These are phyloP conservation scores for Zaprionus vittiger DNA, from an alignment of 1,140 invertebrate genomes.

Conservation along the genomic window DNA sequence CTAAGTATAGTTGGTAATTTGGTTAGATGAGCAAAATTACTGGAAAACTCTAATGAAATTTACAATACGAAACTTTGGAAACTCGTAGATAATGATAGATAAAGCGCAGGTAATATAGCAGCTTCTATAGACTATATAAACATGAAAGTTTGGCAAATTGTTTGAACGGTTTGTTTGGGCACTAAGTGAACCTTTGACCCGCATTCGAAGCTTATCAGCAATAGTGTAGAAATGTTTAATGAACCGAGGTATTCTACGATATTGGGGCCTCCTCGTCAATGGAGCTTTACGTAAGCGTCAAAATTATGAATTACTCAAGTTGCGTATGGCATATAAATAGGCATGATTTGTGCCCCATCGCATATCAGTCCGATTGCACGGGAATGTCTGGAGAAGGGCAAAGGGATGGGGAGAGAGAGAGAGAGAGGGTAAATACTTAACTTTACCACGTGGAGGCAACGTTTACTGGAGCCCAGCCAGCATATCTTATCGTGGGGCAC, in stretches of 20 bases:
- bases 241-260: background rate
- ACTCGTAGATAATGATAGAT: background rate
- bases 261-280: constrained; percentile 38
- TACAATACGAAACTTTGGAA: background rate
- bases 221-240: background rate
- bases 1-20: background rate
- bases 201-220: background rate
- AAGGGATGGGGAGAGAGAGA: background rate
- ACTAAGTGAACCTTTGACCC: background rate
- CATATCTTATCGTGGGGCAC: constrained; percentile 66
- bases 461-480: constrained; percentile 6
- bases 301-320: constrained; percentile 67
- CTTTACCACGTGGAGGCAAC: constrained; percentile 26
- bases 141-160: constrained; percentile 4
- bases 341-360: constrained; percentile 17
- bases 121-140: background rate
- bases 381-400: background rate
- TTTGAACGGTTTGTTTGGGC: background rate
- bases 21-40: background rate
- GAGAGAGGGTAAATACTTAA: background rate
- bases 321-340: constrained; percentile 49
- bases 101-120: background rate
- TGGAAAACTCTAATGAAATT: background rate
- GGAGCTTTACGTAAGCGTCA: constrained; percentile 52
- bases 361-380: constrained; percentile 12